A percentile compares a stretch with the other conserved stretches of the same genome.
phyloP scores from a whole-genome alignment of 92 coral and sea anemone genomes.

The Actinostola sp. region DNA sequence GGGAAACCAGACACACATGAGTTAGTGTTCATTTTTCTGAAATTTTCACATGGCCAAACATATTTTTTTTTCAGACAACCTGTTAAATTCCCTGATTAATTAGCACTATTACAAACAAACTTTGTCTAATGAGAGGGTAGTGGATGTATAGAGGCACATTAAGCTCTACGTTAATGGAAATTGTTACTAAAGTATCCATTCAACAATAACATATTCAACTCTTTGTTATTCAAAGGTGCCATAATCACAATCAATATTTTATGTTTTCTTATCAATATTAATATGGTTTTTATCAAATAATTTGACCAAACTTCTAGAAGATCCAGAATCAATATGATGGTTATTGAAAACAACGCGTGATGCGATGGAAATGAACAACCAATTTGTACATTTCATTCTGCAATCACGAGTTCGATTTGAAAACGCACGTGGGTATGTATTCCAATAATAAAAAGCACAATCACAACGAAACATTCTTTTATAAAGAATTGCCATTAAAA shows the following conservation, averaged over 20 bases:
- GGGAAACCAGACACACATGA: constrained; percentile 1
- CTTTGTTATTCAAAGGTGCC: constrained; percentile 1
- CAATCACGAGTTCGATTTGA: constrained; percentile 9
- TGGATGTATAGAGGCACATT: no score
- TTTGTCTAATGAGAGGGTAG: no score
- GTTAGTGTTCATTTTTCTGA: background rate
- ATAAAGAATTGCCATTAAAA: background rate
- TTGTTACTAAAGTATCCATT: no score
- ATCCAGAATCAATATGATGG: background rate
- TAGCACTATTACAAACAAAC: no score
- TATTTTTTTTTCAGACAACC: no score
- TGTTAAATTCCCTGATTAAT: no score
- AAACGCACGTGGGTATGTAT: constrained; percentile 15
- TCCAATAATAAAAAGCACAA: background rate
- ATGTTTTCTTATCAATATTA: background rate
- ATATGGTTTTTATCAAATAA: no score
- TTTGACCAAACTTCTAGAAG: no score
- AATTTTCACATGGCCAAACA: no score
- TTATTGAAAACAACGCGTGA: background rate
- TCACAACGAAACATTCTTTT: no score
- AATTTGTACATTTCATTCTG: background rate
- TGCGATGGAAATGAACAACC: constrained; percentile 10
- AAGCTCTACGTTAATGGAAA: no score
- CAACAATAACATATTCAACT: background rate
- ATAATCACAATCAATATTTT: background rate